phyloP scores from a whole-genome alignment of 2,113 vertebrate genomes.

The Perca schrenkii region DNA sequence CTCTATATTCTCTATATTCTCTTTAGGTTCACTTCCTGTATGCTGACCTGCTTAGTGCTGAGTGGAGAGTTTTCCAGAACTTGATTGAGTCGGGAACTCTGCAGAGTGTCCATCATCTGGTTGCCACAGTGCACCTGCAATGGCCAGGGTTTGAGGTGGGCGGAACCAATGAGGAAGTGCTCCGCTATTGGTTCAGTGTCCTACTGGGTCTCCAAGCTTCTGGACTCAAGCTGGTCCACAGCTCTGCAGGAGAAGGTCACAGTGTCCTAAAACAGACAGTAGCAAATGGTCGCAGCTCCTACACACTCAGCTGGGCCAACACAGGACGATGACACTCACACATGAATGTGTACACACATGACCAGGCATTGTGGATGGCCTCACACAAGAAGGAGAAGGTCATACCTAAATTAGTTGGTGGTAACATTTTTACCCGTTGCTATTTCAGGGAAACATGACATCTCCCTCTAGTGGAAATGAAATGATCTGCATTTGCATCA shows the following conservation, averaged over 20 bases:
- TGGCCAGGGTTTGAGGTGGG: conserved; percentile 86
- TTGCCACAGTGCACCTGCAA: conserved; percentile 82
- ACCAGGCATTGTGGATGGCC: not conserved
- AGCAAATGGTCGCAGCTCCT: conserved; percentile 74
- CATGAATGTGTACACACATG: not conserved
- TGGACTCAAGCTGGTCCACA: conserved; percentile 80
- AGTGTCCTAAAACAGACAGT: conserved; percentile 71
- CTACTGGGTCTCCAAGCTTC: conserved; percentile 71
- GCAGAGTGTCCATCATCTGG: conserved; percentile 78
- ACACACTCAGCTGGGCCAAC: conserved; percentile 86
- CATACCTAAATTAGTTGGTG: not conserved
- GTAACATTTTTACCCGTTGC: not conserved
- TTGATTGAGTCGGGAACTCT: conserved; percentile 80
- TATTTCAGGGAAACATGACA: conserved; percentile 16
- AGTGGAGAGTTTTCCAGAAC: conserved; percentile 85
- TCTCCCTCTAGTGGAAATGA: conserved; percentile 72
- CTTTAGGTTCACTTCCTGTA: conserved; percentile 83
- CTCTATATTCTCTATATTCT: conserved; percentile 19
- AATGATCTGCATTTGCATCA: conserved; percentile 6
- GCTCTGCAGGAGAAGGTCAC: conserved; percentile 69
- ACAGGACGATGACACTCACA: conserved; percentile 49
- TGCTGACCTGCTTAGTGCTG: conserved; percentile 82
- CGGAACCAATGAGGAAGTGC: conserved; percentile 78
- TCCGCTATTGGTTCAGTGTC: conserved; percentile 86
- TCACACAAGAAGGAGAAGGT: not conserved